Percentiles rank a stretch among this genome's conserved stretches.
phyloP scores from a whole-genome alignment of 2,797 vertebrate species.

The Phalanger gymnotis region DNA sequence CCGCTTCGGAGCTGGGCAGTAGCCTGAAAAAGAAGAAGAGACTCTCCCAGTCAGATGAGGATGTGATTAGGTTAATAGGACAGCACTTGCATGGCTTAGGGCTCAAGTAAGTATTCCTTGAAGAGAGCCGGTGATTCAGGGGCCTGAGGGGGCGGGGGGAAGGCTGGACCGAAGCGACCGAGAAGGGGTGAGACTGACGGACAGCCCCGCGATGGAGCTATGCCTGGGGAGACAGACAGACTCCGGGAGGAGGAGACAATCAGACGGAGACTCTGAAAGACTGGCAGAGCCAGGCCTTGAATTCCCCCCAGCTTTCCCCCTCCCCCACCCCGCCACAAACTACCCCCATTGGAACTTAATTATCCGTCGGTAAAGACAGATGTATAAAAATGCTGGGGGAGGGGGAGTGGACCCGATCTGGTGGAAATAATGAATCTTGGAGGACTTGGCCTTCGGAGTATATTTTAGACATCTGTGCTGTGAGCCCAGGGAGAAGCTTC shows the following conservation, averaged over 20 bases:
- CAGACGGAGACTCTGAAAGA: conserved; percentile 2
- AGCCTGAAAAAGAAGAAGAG: conserved; percentile 96
- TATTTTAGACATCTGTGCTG: conserved; percentile 74
- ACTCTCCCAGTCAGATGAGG: conserved; percentile 96
- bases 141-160: conserved; percentile 57
- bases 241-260: not conserved
- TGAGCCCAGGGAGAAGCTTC: conserved; percentile 60
- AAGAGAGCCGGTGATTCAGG: conserved; percentile 58
- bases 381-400: conserved; percentile 58
- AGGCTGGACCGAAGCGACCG: not conserved
- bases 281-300: not conserved
- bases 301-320: not conserved
- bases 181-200: not conserved
- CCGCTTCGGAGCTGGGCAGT: conserved; percentile 87
- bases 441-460: conserved; percentile 69
- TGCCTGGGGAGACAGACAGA: not conserved
- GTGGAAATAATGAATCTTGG: conserved; percentile 69
- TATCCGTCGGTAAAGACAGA: conserved; percentile 51
- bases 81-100: conserved; percentile 98
- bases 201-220: not conserved
- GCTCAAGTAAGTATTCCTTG: conserved; percentile 93
- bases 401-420: conserved; percentile 66
- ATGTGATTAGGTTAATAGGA: conserved; percentile 98
- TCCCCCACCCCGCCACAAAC: conserved; percentile 32
- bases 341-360: conserved; percentile 57